These are phyloP conservation scores for Olivierus martensii DNA, from an alignment of 1,140 invertebrate species.

Conservation along the genomic window DNA sequence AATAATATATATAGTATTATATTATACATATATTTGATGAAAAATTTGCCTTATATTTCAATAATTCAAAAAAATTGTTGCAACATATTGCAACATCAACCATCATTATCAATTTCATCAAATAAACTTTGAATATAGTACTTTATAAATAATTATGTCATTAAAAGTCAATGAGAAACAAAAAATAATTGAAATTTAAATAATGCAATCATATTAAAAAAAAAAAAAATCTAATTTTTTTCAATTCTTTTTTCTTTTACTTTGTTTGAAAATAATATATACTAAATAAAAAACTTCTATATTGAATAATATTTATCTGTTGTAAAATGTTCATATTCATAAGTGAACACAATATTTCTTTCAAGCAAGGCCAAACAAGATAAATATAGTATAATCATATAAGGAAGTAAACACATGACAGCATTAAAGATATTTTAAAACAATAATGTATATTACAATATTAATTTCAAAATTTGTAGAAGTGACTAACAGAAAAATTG, in stretches of 20 bases:
- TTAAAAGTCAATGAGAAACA: background rate
- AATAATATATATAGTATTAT: no score
- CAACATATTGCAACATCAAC: background rate
- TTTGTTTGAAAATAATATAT: no score
- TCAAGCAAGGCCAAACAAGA: background rate
- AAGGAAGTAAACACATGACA: no score
- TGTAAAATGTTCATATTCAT: background rate
- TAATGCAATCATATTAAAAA: no score
- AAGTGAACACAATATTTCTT: background rate
- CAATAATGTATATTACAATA: background rate
- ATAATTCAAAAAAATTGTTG: no score
- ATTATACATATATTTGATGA: no score
- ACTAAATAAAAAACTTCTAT: no score
- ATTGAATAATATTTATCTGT: no score
- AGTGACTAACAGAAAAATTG: slow-evolving; percentile 4
- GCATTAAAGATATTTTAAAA: background rate
- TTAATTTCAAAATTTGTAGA: no score
- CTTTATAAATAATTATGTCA: background rate
- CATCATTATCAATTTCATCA: background rate
- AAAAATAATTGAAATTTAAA: background rate
- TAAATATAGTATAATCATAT: background rate
- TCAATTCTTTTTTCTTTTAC: no score
- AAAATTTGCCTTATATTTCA: no score
- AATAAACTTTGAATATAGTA: background rate
- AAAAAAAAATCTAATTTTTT: background rate